Percentiles rank a stretch among this genome's conserved stretches.
phyloP scores from a whole-genome alignment of 35 echinoderm and acorn worm genomes.

The Apostichopus japonicus region DNA sequence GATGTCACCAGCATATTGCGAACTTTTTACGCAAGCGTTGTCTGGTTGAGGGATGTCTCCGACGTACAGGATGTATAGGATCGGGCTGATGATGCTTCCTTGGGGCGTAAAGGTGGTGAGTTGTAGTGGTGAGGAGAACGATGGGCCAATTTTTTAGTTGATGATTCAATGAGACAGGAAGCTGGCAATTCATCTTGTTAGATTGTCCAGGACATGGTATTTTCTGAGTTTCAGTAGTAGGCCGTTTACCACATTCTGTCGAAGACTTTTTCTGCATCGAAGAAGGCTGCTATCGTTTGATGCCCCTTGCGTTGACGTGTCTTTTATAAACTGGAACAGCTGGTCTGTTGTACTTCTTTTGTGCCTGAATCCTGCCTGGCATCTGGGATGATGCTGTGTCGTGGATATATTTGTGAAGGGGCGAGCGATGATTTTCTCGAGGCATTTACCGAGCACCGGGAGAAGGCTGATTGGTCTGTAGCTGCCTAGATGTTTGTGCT shows the following conservation, averaged over 20 bases:
- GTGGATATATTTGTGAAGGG: not conserved
- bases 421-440: conserved; percentile 15
- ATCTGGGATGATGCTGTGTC: not conserved
- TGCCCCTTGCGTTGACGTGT: not conserved
- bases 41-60: not conserved
- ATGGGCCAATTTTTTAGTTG: not conserved
- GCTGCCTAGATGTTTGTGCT: not conserved
- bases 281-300: not conserved
- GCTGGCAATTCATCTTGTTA: conserved; percentile 9
- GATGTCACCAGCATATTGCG: conserved; percentile 48
- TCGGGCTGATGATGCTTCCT: conserved; percentile 34
- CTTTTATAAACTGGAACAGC: not conserved
- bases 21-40: not conserved
- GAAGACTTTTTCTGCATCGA: not conserved
- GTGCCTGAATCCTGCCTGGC: conserved; percentile 10
- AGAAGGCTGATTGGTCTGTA: conserved; percentile 46
- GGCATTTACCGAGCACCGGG: conserved; percentile 7
- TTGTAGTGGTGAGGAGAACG: not conserved
- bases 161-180: not conserved
- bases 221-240: conserved; percentile 27
- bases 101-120: conserved; percentile 19
- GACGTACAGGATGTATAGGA: conserved; percentile 23
- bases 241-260: conserved; percentile 40
- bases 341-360: conserved; percentile 26
- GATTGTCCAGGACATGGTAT: not conserved